Evolutionary conservation across 2,113 vertebrate species (phyloP), one percentile per base, ranked within the genome.

Genomic region (Syngnathoides biaculeatus): DNA sequence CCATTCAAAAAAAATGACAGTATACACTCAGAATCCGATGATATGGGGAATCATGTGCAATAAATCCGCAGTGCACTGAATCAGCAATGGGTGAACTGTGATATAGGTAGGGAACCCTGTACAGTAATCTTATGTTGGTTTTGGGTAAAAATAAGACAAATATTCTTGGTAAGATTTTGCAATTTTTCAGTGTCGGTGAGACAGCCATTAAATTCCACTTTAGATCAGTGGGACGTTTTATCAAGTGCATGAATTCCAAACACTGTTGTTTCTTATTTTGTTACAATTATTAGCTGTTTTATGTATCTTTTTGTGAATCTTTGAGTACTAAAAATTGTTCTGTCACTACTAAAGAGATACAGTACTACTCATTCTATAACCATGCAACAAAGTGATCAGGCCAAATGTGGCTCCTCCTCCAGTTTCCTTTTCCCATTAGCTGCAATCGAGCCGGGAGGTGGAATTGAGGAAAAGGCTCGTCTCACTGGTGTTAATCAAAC

Each of bases 281-380:
- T 83, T 86, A 79, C 73, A 81, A 80, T 71, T 90, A 84, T 92
- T 86, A 62, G 70, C 69, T 75, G 89, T 88, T 86, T 65, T 92
- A 87, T 91, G 79, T 93, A 72, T 58, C 65, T 72, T 77, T 79
- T 89, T 91, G 89, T 89, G 86, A 92, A 64, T 88, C 86, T 8
- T 75, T 84, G 88, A 85, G 91, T 92, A 62, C 78, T 88, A 75
- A 88, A 74, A 67, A 87, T 91, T 84, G 87, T 85, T 91, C 92
- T 93, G 94, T 96, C 94, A 94, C 93, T 94, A 98, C 96, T 96
- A 98, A 99, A 99, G 97, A 98, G 94, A 89, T 30, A 30, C 52
- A 26, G 22, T 93, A 96, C 91, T 92, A 92, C 92, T 92, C 93
- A 93, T 89, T 92, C 92, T 93, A 93, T 93, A 93, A 94, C 92